A percentile compares a stretch with the other conserved stretches of the same genome.
These are phyloP conservation scores for Gortyna flavago DNA, from an alignment of 2,888 invertebrate genomes.

Conservation along the genomic window DNA sequence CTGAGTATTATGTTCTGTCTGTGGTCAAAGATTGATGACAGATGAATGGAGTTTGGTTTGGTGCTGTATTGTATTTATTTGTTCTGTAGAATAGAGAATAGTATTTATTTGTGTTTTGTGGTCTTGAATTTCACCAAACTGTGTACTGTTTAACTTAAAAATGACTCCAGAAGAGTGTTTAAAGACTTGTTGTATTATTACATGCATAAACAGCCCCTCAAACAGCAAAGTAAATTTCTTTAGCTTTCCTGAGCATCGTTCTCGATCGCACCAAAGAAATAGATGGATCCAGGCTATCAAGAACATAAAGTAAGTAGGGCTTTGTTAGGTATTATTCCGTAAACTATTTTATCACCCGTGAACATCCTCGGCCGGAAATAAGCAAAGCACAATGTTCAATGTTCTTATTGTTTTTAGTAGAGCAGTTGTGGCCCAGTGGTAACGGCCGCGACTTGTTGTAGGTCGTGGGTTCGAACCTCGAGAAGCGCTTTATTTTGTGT, in stretches of 20 bases:
- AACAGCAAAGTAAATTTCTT: slow-evolving; percentile 27
- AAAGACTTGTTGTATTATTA: slow-evolving; percentile 27
- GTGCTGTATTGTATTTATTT: not conserved
- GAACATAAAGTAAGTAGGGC: slow-evolving; percentile 28
- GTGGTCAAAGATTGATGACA: not conserved
- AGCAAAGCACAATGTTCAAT: not conserved
- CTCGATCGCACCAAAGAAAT: not conserved
- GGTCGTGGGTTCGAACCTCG: no score
- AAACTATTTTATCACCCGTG: no score
- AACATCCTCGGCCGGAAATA: not conserved
- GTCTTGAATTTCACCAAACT: not conserved
- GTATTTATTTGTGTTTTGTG: not conserved
- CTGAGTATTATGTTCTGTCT: no score
- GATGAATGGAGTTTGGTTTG: not conserved
- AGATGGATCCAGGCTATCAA: slow-evolving; percentile 26
- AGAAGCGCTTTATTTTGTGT: no score
- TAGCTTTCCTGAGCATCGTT: not conserved
- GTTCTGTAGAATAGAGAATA: no score
- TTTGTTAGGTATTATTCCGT: not conserved
- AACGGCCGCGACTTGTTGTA: no score
- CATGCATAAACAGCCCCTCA: slow-evolving; percentile 20
- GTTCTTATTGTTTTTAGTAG: not conserved
- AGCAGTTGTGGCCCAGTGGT: no score
- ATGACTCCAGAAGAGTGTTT: slow-evolving; percentile 1
- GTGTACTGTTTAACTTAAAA: not conserved